Conservation (phyloP, 2,113 vertebrate genomes). For the Takifugu flavidus region DNA sequence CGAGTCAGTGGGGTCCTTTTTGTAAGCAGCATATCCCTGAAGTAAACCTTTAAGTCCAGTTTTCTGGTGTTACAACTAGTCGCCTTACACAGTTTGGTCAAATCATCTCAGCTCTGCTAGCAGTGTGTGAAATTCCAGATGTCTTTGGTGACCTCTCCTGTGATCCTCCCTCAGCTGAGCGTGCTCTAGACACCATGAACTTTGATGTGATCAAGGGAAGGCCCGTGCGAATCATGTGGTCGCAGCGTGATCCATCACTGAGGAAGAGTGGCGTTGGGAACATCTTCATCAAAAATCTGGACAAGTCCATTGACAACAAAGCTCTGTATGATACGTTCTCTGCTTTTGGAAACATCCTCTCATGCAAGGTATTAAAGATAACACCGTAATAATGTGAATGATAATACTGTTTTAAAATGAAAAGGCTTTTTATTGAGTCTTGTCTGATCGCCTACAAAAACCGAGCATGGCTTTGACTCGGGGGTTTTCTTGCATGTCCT, state of each 20-base stretch:
- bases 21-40: no score
- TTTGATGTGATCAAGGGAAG: conserved; percentile 98
- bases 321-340: conserved; percentile 98
- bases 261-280: conserved; percentile 97
- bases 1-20: no score
- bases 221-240: conserved; percentile 99
- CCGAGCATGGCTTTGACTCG: no score
- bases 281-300: conserved; percentile 99
- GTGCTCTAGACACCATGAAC: conserved; percentile 99
- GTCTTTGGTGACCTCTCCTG: background rate
- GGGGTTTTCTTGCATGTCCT: no score
- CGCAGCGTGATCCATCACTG: conserved; percentile 96
- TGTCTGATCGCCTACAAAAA: no score
- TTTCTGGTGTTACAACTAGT: no score
- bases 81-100: no score
- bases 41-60: no score
- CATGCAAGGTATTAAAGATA: conserved; percentile 90
- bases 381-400: background rate
- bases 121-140: no score
- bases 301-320: conserved; percentile 99
- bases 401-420: background rate
- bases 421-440: no score
- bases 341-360: conserved; percentile 97
- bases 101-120: no score
- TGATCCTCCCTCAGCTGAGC: conserved; percentile 79